Evolutionary conservation across 2,888 invertebrate genomes (phyloP).

Genomic region (Stenichneumon culpator): DNA sequence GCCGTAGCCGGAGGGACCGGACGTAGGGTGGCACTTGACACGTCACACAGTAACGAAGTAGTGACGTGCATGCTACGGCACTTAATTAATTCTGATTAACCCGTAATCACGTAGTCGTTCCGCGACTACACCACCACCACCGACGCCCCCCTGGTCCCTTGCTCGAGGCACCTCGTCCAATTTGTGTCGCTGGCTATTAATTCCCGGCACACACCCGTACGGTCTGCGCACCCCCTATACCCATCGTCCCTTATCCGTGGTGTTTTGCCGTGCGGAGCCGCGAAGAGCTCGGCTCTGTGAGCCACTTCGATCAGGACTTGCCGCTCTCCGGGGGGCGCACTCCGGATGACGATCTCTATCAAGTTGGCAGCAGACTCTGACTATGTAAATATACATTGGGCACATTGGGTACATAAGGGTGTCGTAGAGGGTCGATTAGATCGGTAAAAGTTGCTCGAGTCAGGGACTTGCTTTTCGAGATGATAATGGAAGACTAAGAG

Average conservation of each 20-base stretch:
- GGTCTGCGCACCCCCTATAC: conserved; percentile 18
- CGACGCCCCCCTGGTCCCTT: neutral
- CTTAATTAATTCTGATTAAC: conserved; percentile 85
- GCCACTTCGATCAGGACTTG: conserved; percentile 58
- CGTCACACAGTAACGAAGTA: conserved; percentile 84
- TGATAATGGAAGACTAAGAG: too few relatives aligned
- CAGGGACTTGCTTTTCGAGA: neutral
- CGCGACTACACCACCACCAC: conserved; percentile 66
- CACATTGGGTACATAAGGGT: neutral
- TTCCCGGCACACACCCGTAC: conserved; percentile 72
- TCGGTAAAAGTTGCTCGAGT: too few relatives aligned
- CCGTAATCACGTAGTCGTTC: conserved; percentile 84
- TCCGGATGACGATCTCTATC: conserved; percentile 17
- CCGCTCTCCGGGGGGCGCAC: conserved; percentile 3
- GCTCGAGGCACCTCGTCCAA: conserved; percentile 78
- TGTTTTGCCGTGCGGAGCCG: conserved; percentile 20
- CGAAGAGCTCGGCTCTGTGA: conserved; percentile 1
- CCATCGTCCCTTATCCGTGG: conserved; percentile 18
- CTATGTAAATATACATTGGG: neutral
- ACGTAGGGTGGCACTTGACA: conserved; percentile 82
- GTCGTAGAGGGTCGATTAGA: neutral
- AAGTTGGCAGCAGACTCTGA: neutral
- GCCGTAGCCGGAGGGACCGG: conserved; percentile 69
- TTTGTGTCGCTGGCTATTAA: conserved; percentile 83
- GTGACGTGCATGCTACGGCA: conserved; percentile 84